Conservation (phyloP, 2,888 invertebrate genomes). For the Nineta flava region DNA sequence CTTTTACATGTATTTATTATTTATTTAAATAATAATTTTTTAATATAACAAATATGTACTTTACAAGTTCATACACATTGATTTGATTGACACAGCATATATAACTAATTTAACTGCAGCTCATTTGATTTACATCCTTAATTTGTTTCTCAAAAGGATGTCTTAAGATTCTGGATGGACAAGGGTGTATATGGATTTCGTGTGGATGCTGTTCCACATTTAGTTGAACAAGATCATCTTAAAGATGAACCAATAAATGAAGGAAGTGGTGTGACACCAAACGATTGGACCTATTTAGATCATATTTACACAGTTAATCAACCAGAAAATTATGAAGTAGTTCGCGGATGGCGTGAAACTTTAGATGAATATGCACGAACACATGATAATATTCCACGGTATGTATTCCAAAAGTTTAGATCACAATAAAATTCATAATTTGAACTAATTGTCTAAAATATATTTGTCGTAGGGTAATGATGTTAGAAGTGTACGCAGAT, state of each 20-base stretch:
- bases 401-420: conserved; percentile 1
- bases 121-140: background rate
- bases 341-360: conserved; percentile 46
- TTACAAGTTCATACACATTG: too few species aligned
- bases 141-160: conserved; percentile 29
- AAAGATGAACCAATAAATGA: conserved; percentile 26
- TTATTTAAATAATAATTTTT: too few species aligned
- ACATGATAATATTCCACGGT: conserved; percentile 25
- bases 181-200: conserved; percentile 78
- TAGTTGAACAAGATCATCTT: conserved; percentile 28
- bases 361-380: conserved; percentile 35
- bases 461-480: conserved; percentile 43
- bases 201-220: conserved; percentile 52
- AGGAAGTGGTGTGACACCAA: conserved; percentile 9
- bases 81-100: too few species aligned
- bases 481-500: conserved; percentile 59
- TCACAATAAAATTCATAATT: background rate
- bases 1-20: too few species aligned
- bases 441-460: too few species aligned
- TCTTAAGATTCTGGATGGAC: conserved; percentile 64
- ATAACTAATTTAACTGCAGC: background rate
- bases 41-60: too few species aligned
- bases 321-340: conserved; percentile 43
- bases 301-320: conserved; percentile 34
- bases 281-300: background rate